Conservation (phyloP, 2,888 invertebrate species). For the Ischnura elegans region DNA sequence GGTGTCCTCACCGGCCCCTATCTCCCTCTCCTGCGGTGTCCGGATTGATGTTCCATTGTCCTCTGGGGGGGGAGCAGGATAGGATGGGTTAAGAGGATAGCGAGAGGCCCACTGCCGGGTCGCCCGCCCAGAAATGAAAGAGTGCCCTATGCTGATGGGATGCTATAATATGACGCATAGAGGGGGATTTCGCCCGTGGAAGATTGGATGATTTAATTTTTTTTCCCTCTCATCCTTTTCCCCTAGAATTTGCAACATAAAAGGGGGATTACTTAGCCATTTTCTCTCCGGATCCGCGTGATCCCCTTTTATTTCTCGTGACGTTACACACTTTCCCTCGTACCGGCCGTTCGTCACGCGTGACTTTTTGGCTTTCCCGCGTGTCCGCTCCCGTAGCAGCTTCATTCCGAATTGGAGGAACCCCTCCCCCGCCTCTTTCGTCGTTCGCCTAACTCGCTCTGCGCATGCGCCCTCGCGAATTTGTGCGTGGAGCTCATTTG, state of each 20-base stretch:
- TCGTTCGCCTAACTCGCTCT: neutral
- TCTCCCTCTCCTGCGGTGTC: neutral
- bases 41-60: slow-evolving; percentile 65
- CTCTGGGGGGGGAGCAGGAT: neutral
- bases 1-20: neutral
- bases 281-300: neutral
- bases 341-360: neutral
- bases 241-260: slow-evolving; percentile 11
- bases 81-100: too few species aligned
- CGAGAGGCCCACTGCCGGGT: too few species aligned
- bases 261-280: slow-evolving; percentile 22
- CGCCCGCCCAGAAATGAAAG: neutral
- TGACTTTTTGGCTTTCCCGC: neutral
- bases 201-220: neutral
- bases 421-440: neutral
- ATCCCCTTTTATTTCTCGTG: neutral
- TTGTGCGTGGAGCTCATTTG: slow-evolving; percentile 56
- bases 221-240: too few species aligned
- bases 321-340: neutral
- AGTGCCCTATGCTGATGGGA: neutral
- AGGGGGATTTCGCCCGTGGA: too few species aligned
- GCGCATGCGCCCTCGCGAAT: slow-evolving; percentile 51
- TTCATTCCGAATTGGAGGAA: neutral
- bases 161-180: neutral
- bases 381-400: neutral